These are phyloP conservation scores for Phragmatobia fuliginosa DNA, from an alignment of 2,888 invertebrate genomes.

Conservation along the genomic window DNA sequence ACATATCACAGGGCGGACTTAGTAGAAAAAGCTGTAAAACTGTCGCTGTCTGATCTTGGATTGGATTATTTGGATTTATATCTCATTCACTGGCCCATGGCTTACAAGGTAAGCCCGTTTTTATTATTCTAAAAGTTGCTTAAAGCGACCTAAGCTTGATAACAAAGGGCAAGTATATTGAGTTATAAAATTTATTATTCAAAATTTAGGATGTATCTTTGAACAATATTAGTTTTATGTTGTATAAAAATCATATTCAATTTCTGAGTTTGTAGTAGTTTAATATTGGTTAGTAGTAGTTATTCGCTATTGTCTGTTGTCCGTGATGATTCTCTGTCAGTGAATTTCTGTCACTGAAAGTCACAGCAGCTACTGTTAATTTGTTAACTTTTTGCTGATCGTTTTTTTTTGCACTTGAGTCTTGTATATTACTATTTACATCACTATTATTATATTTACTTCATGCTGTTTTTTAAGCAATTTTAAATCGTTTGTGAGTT, in stretches of 20 bases:
- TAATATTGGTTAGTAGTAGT: no score
- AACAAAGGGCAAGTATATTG: constrained; percentile 1
- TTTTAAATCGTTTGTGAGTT: no score
- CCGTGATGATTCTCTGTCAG: no score
- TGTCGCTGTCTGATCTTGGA: constrained; percentile 89
- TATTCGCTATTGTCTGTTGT: neutral
- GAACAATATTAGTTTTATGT: neutral
- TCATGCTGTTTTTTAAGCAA: no score
- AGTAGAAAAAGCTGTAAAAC: constrained; percentile 89
- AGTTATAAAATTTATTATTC: neutral
- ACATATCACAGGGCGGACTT: constrained; percentile 85
- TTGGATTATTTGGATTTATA: constrained; percentile 93
- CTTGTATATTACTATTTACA: no score
- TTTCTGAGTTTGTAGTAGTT: neutral
- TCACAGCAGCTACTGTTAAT: no score
- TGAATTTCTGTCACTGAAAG: no score
- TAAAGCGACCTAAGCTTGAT: constrained; percentile 21
- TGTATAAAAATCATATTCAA: neutral
- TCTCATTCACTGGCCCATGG: constrained; percentile 95
- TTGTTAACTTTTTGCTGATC: no score
- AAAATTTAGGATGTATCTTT: neutral
- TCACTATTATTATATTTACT: no score
- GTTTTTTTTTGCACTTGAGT: no score
- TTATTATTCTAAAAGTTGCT: constrained; percentile 47
- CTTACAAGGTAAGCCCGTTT: constrained; percentile 86